phyloP scores from a whole-genome alignment of 2,113 vertebrate genomes.

The Pelusios castaneus region DNA sequence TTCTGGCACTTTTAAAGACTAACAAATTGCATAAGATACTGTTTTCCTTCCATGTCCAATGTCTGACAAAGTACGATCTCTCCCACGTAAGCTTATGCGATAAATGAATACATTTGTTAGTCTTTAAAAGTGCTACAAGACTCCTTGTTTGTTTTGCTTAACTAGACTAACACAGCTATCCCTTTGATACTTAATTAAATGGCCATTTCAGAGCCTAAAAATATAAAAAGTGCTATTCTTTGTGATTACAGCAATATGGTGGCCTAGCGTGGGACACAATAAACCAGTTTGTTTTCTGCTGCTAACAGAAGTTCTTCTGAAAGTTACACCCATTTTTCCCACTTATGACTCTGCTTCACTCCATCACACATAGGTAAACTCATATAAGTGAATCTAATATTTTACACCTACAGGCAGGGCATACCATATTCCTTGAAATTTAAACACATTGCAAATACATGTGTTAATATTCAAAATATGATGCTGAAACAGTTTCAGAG shows the following conservation, averaged over 20 bases:
- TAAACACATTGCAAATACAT: not conserved
- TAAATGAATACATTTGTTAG: too few species aligned
- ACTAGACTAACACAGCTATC: too few species aligned
- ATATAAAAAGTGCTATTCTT: not conserved
- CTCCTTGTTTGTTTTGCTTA: too few species aligned
- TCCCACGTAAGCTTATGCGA: too few species aligned
- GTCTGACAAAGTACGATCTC: too few species aligned
- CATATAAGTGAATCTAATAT: not conserved
- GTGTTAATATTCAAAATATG: not conserved
- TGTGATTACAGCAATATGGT: not conserved
- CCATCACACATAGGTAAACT: not conserved
- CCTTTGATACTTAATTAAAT: not conserved
- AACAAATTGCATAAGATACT: too few species aligned
- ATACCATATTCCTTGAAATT: not conserved
- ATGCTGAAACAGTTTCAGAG: not conserved
- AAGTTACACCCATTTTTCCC: not conserved
- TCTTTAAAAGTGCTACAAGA: too few species aligned
- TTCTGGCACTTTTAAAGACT: too few species aligned
- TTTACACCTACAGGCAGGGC: not conserved
- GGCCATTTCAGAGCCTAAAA: not conserved
- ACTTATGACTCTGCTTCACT: rapidly evolving
- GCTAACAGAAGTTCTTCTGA: not conserved
- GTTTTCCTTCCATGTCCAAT: too few species aligned
- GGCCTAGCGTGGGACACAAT: not conserved
- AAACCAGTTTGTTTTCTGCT: not conserved